phyloP scores from a whole-genome alignment of 2,888 invertebrate species.

The Arctia plantaginis region DNA sequence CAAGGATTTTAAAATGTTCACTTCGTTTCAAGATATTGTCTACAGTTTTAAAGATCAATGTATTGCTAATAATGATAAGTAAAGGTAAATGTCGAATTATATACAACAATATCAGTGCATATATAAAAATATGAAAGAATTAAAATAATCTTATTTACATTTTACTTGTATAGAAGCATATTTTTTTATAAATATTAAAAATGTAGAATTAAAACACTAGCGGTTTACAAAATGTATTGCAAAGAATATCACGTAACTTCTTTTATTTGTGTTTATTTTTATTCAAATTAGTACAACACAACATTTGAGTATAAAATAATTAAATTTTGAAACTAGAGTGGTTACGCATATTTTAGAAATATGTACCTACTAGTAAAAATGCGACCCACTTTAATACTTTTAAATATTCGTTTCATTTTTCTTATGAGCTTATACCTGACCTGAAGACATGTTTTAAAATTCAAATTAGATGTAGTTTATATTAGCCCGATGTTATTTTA shows the following conservation, averaged over 20 bases:
- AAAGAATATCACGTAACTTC: not conserved
- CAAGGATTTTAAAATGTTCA: too few relatives aligned
- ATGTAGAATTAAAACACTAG: not conserved
- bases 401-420: not conserved
- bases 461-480: not conserved
- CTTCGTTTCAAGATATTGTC: not conserved
- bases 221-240: not conserved
- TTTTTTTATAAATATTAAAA: not conserved
- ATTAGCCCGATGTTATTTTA: not conserved
- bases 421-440: not conserved
- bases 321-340: conserved; percentile 1
- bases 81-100: not conserved
- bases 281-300: not conserved
- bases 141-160: not conserved
- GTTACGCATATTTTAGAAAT: not conserved
- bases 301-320: not conserved
- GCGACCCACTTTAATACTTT: not conserved
- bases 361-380: not conserved
- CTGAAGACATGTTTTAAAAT: not conserved
- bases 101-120: not conserved
- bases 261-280: not conserved
- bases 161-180: not conserved
- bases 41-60: not conserved
- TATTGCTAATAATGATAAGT: not conserved
- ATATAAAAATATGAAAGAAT: not conserved